Base-by-base conservation (phyloP, 2,797 vertebrate species). In the Lagorchestes hirsutus region DNA sequence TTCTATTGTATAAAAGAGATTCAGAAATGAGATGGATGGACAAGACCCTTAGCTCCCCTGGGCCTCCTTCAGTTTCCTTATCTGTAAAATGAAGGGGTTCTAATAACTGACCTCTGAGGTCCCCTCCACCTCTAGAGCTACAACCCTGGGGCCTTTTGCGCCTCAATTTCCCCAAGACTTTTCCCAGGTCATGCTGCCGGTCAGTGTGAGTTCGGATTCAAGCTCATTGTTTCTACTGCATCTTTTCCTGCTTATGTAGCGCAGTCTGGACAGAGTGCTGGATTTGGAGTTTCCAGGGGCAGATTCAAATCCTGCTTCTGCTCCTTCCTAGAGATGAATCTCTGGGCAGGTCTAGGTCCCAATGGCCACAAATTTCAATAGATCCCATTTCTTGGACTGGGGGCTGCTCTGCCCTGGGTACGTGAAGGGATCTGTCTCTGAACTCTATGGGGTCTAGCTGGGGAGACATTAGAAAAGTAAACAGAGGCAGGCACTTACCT, bases 221-320 rank as follows among this genome's bases (percentile, higher is more conserved):
- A 40, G 18, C 1, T 10, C 62, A 74, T 18, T 16, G 9, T 74
- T 59, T 12, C 29, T 27, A 31, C 59, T 22, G 8, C n/a, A n/a
- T 74, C 62, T 8, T 18, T n/a, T 40, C 14, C 14, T 8, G 34
- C 14, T 8, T 14, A 4, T 12, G 59, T 12, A 62, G 29, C 0
- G 1, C 31, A 62, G 59, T 18, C 34, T 74, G n/a, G 34, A n/a
- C 62, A 67, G 62, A 67, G 34, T 34, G 18, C 62, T n/a, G 5
- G 34, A 16, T 18, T n/a, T 16, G 31, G 11, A 13, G 31, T 14
- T 4, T 4, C 11, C 6, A 14, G 59, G 4, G 0, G 0, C 14
- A 14, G 16, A 14, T 67, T 67, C 34, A 0, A n/a, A 67, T n/a
- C 34, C 34, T 18, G 5, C 8, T 74, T 74, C 62, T 74, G 62